phyloP scores from a whole-genome alignment of 1,140 invertebrate genomes.

The Diorhabda carinulata region DNA sequence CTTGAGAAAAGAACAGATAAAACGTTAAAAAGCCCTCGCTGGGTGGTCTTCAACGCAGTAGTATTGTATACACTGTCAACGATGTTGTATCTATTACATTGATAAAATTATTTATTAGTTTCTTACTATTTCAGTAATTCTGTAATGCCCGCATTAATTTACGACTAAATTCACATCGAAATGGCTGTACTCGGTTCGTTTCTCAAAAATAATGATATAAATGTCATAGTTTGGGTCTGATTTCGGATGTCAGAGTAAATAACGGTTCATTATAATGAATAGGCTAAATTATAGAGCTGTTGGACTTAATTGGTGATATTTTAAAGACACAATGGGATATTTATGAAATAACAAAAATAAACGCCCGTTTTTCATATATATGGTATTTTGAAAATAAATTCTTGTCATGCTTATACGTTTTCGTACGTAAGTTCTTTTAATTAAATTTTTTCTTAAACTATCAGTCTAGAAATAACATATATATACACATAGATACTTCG shows the following conservation, averaged over 20 bases:
- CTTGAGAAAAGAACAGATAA: not conserved
- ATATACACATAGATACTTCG: too few relatives aligned
- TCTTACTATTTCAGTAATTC: not conserved
- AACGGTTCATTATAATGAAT: too few relatives aligned
- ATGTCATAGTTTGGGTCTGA: constrained; percentile 4
- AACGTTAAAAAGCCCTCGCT: not conserved
- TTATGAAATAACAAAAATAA: too few relatives aligned
- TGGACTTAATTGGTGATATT: too few relatives aligned
- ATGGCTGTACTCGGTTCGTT: not conserved
- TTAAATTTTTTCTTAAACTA: too few relatives aligned
- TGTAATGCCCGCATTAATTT: not conserved
- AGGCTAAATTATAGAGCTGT: too few relatives aligned
- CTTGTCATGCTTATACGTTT: too few relatives aligned
- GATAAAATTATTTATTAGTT: constrained; percentile 3
- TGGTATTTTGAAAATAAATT: too few relatives aligned
- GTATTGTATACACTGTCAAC: not conserved
- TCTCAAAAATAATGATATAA: constrained; percentile 10
- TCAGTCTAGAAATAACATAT: too few relatives aligned
- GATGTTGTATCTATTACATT: not conserved
- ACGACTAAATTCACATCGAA: constrained; percentile 2
- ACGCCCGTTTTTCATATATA: too few relatives aligned
- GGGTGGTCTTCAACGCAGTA: not conserved
- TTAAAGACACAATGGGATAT: too few relatives aligned
- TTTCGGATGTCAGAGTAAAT: not conserved
- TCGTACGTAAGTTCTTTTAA: too few relatives aligned